Conservation (phyloP, 64 coral and sea anemone species). For the Stichodactyla helianthus region DNA sequence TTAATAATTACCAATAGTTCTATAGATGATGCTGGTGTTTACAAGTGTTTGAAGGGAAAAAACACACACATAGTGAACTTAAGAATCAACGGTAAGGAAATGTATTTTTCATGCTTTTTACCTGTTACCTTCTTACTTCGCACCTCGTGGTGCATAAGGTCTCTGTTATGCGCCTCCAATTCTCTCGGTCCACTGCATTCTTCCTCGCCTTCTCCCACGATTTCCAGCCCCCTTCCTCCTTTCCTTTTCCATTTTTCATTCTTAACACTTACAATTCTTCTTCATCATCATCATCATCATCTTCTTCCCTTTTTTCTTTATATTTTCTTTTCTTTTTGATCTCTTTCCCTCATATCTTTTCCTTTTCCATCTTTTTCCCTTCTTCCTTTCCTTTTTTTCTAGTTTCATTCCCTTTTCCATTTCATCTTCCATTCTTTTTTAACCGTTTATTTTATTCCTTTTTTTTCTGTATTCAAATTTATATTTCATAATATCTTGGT, state of each 20-base stretch:
- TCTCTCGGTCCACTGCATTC: not conserved
- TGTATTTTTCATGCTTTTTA: not conserved
- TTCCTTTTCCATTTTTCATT: too few species aligned
- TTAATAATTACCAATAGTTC: not conserved
- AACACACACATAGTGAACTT: not conserved
- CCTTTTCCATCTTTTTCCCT: not conserved
- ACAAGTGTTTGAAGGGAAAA: conserved; percentile 3
- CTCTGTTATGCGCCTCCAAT: too few species aligned
- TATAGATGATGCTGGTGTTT: not conserved
- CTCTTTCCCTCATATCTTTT: not conserved
- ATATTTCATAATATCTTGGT: too few species aligned
- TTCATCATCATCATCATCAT: not conserved
- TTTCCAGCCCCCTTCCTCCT: not conserved
- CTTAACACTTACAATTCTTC: not conserved
- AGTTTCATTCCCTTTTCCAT: not conserved
- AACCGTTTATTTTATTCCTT: not conserved
- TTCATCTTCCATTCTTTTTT: not conserved
- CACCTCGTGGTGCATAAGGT: too few species aligned
- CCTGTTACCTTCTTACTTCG: not conserved
- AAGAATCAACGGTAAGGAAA: not conserved
- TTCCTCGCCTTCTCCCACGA: not conserved
- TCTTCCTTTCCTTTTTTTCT: not conserved
- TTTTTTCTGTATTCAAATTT: not conserved
- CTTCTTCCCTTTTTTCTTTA: not conserved
- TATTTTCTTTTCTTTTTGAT: not conserved